Conservation (phyloP, 2,888 invertebrate species). For the Chrysotoxum bicinctum region DNA sequence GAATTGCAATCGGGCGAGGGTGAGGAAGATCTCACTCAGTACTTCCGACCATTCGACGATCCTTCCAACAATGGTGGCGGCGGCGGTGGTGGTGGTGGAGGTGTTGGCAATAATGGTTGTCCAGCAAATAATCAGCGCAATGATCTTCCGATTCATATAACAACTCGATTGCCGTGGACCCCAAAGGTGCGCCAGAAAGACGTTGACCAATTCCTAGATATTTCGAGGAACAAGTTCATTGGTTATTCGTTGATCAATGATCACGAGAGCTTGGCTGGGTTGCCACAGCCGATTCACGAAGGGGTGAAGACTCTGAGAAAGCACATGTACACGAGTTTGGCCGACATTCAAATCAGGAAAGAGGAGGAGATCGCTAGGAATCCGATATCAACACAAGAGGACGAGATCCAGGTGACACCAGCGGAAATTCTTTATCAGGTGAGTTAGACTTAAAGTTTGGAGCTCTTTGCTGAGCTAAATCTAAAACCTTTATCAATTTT, state of each 20-base stretch:
- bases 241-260: constrained; percentile 95
- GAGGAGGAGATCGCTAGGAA: constrained; percentile 96
- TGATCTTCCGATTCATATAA: constrained; percentile 78
- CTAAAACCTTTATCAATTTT: too few relatives aligned
- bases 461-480: too few relatives aligned
- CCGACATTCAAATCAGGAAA: constrained; percentile 94
- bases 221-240: constrained; percentile 96
- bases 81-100: constrained; percentile 42
- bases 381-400: constrained; percentile 93
- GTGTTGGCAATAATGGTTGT: constrained; percentile 30
- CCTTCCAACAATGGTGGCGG: constrained; percentile 77
- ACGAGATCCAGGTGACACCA: constrained; percentile 90
- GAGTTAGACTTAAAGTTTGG: not conserved
- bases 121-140: constrained; percentile 78
- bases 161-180: constrained; percentile 92
- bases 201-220: constrained; percentile 95
- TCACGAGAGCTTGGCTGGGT: constrained; percentile 93
- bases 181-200: constrained; percentile 98
- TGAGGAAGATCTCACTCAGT: constrained; percentile 83
- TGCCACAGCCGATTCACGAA: constrained; percentile 98
- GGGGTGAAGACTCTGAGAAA: constrained; percentile 92
- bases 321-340: constrained; percentile 96
- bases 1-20: constrained; percentile 86
- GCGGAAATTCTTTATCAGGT: constrained; percentile 93
- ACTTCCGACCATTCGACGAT: constrained; percentile 81